A percentile compares a stretch with the other conserved stretches of the same genome.
Conservation (phyloP, 2,888 invertebrate genomes). For the Ditula angustiorana region DNA sequence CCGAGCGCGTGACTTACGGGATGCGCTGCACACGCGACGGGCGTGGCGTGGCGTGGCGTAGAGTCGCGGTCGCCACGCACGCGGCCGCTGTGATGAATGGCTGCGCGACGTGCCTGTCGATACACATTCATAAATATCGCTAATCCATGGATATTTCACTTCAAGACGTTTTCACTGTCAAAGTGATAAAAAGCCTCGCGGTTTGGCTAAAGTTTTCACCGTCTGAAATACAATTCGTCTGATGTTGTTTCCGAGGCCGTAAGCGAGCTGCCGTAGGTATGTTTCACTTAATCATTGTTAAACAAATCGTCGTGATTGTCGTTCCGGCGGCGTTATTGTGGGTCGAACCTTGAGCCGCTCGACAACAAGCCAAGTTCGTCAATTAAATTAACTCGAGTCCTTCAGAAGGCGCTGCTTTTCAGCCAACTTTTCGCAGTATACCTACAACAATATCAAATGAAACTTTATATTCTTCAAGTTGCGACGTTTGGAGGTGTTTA, state of each 20-base stretch:
- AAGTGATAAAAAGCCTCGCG: neutral
- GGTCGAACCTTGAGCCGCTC: conserved; percentile 44
- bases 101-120: neutral
- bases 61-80: neutral
- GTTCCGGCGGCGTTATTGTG: conserved; percentile 8
- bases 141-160: neutral
- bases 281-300: neutral
- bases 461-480: conserved; percentile 18
- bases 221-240: neutral
- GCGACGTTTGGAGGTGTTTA: conserved; percentile 12
- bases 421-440: conserved; percentile 10
- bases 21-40: neutral
- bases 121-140: conserved; percentile 1
- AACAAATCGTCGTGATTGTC: conserved; percentile 6
- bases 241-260: neutral
- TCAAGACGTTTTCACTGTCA: neutral
- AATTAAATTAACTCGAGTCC: conserved; percentile 54
- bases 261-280: too few species aligned
- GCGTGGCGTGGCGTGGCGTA: neutral
- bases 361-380: conserved; percentile 51
- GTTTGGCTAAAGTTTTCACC: neutral
- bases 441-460: conserved; percentile 5
- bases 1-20: conserved; percentile 1
- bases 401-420: conserved; percentile 8
- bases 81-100: conserved; percentile 1